phyloP scores from a whole-genome alignment of 2,797 vertebrate species.

The Cynopterus sphinx region DNA sequence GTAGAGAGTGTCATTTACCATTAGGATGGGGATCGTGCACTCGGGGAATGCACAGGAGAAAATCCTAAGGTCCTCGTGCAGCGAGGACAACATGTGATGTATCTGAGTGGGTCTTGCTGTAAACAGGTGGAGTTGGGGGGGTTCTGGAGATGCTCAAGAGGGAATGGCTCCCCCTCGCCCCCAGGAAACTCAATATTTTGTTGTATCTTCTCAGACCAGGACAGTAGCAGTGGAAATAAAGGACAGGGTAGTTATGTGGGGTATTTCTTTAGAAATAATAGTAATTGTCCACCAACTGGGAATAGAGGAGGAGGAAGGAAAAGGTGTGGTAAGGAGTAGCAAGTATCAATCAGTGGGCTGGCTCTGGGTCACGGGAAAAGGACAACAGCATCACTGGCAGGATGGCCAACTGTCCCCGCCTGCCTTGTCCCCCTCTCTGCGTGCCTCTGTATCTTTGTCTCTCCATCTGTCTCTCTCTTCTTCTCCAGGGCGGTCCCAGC shows the following conservation, averaged over 20 bases:
- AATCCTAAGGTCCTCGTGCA: not conserved
- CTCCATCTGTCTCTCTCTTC: not conserved
- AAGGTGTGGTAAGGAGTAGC: not conserved
- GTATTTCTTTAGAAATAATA: not conserved
- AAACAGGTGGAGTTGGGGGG: no score
- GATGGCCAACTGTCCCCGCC: not conserved
- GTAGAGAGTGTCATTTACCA: not conserved
- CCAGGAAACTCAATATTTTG: not conserved
- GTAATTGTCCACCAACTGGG: not conserved
- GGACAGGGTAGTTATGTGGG: not conserved
- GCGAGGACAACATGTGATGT: not conserved
- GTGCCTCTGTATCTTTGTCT: not conserved
- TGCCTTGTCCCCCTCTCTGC: not conserved
- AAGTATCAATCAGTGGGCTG: not conserved
- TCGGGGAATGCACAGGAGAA: not conserved
- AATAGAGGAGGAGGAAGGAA: not conserved
- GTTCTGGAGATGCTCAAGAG: not conserved
- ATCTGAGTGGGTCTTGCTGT: not conserved
- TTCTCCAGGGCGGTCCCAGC: slow-evolving; percentile 80
- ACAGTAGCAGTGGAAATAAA: not conserved
- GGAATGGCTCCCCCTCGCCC: not conserved
- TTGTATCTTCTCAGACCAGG: not conserved
- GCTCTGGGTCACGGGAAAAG: not conserved
- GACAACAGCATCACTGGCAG: not conserved
- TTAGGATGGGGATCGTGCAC: not conserved